Percentiles rank a stretch among this genome's conserved stretches.
These are phyloP conservation scores for Porites cylindrica DNA, from an alignment of 92 coral and sea anemone genomes.

Conservation along the genomic window DNA sequence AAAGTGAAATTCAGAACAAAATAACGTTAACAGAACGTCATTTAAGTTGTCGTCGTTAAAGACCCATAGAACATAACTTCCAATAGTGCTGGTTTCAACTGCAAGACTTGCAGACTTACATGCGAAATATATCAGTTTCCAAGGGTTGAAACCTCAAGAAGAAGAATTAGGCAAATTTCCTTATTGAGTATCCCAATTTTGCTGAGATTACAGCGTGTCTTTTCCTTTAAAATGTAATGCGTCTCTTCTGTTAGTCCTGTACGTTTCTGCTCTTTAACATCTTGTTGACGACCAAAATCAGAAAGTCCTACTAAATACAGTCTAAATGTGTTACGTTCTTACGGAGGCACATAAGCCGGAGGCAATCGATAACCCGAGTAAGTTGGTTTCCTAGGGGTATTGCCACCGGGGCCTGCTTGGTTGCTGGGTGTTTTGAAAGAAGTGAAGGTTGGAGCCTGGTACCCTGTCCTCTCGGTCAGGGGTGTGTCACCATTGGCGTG, in stretches of 20 bases:
- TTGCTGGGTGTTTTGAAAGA: conserved; percentile 67
- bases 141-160: background rate
- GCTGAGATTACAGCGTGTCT: background rate
- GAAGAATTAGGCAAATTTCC: background rate
- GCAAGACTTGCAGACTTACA: too few species aligned
- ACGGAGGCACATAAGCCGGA: conserved; percentile 99
- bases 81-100: too few species aligned
- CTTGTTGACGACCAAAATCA: background rate
- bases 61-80: too few species aligned
- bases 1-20: too few species aligned
- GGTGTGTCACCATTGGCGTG: conserved; percentile 71
- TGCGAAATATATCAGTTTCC: too few species aligned
- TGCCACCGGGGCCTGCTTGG: conserved; percentile 59
- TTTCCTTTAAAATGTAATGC: background rate
- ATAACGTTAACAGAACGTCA: too few species aligned
- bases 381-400: conserved; percentile 69
- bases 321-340: background rate
- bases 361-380: conserved; percentile 98
- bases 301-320: background rate
- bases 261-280: background rate
- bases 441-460: conserved; percentile 87
- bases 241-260: background rate
- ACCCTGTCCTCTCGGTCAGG: conserved; percentile 54
- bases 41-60: too few species aligned
- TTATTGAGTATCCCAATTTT: background rate